Evolutionary conservation across 2,113 vertebrate genomes (phyloP).

Genomic region (Pomatostomus ruficeps): DNA sequence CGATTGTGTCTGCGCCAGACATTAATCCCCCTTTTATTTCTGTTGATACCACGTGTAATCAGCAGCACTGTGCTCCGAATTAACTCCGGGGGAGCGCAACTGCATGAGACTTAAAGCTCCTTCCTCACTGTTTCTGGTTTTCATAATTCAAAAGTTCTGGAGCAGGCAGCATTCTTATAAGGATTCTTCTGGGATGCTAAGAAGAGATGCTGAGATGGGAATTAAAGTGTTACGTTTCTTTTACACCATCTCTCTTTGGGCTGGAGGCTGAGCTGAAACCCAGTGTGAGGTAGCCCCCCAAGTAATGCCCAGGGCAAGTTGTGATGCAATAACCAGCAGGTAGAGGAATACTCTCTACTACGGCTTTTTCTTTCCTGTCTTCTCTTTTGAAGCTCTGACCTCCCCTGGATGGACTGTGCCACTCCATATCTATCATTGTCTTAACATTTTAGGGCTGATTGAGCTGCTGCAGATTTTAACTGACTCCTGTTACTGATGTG

Average conservation of each 20-base stretch:
- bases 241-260: not conserved
- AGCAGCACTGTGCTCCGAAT: not conserved
- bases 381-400: not conserved
- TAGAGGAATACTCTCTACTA: not conserved
- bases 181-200: not conserved
- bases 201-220: not conserved
- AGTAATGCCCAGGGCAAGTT: not conserved
- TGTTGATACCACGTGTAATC: not conserved
- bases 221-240: not conserved
- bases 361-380: not conserved
- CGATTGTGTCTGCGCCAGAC: not conserved
- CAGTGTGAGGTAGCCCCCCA: not conserved
- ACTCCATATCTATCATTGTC: not conserved
- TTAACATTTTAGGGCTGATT: not conserved
- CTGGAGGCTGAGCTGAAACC: not conserved
- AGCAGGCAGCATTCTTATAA: not conserved
- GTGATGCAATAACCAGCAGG: not conserved
- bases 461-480: not conserved
- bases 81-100: not conserved
- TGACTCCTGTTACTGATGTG: not conserved
- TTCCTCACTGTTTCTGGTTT: not conserved
- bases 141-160: not conserved
- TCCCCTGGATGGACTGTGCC: not conserved
- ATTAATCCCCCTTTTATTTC: not conserved
- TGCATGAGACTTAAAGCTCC: not conserved